phyloP scores from a whole-genome alignment of 2,888 invertebrate species.

The Xestoiulus laeticollis region DNA sequence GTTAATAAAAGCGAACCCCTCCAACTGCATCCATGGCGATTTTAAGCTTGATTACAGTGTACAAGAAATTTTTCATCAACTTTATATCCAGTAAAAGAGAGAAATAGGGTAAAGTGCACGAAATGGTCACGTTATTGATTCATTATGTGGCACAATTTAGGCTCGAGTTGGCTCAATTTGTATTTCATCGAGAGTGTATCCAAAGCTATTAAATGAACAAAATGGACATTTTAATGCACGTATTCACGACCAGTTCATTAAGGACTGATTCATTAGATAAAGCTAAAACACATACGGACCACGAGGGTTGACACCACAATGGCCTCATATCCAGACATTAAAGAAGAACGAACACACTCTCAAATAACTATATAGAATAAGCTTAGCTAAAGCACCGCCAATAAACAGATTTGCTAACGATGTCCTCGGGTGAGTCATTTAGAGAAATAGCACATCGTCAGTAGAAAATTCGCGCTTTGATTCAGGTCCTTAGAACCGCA shows the following conservation, averaged over 20 bases:
- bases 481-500: constrained; percentile 25
- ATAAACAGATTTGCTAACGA: constrained; percentile 41
- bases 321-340: neutral
- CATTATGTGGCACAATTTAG: neutral
- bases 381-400: neutral
- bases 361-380: neutral
- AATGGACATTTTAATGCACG: constrained; percentile 11
- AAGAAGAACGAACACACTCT: neutral
- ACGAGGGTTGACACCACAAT: neutral
- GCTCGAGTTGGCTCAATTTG: neutral
- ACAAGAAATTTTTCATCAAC: neutral
- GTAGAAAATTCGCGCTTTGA: constrained; percentile 24
- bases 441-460: constrained; percentile 27
- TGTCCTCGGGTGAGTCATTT: constrained; percentile 30
- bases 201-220: neutral
- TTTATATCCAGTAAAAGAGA: neutral
- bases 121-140: neutral
- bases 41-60: neutral
- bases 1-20: neutral
- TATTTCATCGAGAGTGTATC: neutral
- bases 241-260: constrained; percentile 33
- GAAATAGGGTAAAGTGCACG: neutral
- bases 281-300: neutral
- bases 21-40: neutral
- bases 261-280: constrained; percentile 12